A percentile compares a stretch with the other conserved stretches of the same genome.
Evolutionary conservation across 2,113 vertebrate genomes (phyloP).

Genomic region (Ahaetulla prasina): DNA sequence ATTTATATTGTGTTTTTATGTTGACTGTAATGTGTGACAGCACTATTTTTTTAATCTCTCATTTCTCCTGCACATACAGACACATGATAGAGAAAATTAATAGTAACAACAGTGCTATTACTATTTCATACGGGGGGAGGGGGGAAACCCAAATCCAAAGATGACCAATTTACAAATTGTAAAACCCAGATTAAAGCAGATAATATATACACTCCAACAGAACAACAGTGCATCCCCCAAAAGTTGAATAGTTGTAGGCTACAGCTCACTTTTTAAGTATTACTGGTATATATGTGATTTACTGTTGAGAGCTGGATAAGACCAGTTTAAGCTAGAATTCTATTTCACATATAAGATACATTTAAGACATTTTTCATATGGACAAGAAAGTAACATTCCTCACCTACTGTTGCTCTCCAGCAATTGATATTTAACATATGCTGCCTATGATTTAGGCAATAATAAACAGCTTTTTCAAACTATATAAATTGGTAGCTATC

Average conservation of each 20-base stretch:
- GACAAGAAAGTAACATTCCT: not conserved
- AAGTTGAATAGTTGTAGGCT: not conserved
- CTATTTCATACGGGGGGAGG: not conserved
- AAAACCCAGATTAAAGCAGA: not conserved
- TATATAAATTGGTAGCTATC: not conserved
- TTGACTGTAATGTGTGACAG: not conserved
- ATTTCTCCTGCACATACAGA: not conserved
- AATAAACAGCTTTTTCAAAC: not conserved
- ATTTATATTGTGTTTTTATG: not conserved
- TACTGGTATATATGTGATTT: not conserved
- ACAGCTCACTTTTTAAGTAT: not conserved
- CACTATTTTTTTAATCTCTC: not conserved
- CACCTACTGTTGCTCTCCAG: not conserved
- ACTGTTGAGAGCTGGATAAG: not conserved
- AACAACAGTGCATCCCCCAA: not conserved
- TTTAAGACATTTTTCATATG: not conserved
- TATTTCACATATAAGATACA: not conserved
- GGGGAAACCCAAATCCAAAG: not conserved
- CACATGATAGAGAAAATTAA: not conserved
- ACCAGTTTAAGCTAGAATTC: not conserved
- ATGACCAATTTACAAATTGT: not conserved
- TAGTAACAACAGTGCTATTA: not conserved
- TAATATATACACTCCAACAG: not conserved
- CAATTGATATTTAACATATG: not conserved
- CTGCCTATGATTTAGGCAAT: not conserved